Percentiles rank a stretch among this genome's conserved stretches.
Evolutionary conservation across 37 sponge, comb jelly and placozoan species (phyloP).

Genomic region (Cliona cf. orientalis): DNA sequence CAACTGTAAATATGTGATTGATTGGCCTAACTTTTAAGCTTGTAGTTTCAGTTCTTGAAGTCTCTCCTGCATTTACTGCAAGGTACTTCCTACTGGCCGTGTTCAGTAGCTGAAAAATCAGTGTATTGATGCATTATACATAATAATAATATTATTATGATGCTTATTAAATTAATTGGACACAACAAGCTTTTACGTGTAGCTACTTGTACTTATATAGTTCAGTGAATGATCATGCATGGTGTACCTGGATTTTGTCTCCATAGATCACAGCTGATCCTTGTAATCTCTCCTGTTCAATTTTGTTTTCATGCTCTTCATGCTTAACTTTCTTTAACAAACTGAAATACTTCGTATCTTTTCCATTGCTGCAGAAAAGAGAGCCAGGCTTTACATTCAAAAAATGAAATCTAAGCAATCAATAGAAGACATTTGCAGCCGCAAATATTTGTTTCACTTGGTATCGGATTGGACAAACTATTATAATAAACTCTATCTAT

Average conservation of each 20-base stretch:
- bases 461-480: no score
- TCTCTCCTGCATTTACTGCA: conserved; percentile 40
- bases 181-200: no score
- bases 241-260: conserved; percentile 11
- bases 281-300: conserved; percentile 5
- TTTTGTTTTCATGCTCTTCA: background rate
- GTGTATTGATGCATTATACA: no score
- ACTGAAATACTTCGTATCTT: no score
- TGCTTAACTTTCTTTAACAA: no score
- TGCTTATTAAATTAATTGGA: background rate
- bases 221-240: background rate
- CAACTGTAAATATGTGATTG: background rate
- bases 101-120: conserved; percentile 74
- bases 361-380: no score
- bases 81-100: conserved; percentile 53
- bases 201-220: no score
- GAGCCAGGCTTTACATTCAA: no score
- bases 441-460: no score
- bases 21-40: conserved; percentile 49
- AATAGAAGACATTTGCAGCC: no score
- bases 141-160: background rate
- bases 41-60: conserved; percentile 66
- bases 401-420: no score
- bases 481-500: no score
- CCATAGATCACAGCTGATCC: conserved; percentile 10